These are phyloP conservation scores for Xenops minutus DNA, from an alignment of 2,797 vertebrate genomes.

Conservation along the genomic window DNA sequence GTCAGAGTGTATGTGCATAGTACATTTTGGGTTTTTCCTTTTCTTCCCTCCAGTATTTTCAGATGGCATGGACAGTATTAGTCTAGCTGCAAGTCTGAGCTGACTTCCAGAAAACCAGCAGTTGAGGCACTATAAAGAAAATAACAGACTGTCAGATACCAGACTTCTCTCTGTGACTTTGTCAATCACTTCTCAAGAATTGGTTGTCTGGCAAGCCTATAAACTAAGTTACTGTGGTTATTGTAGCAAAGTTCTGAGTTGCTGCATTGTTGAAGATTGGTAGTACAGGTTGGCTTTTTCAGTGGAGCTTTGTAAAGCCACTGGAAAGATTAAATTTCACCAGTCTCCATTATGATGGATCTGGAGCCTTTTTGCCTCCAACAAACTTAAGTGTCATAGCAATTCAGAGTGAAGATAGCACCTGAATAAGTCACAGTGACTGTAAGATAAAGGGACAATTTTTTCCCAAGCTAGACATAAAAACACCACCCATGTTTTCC, in stretches of 20 bases:
- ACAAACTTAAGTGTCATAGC: background rate
- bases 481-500: background rate
- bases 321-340: background rate
- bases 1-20: rapidly evolving
- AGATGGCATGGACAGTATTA: background rate
- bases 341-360: background rate
- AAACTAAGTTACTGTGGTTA: background rate
- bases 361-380: background rate
- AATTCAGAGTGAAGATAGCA: background rate
- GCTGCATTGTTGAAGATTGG: background rate
- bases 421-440: background rate
- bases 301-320: background rate
- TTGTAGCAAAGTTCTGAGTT: background rate
- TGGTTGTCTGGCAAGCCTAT: background rate
- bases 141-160: background rate
- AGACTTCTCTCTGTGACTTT: background rate
- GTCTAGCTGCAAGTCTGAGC: background rate
- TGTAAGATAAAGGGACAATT: background rate
- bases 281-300: background rate
- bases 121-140: background rate
- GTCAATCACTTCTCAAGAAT: background rate
- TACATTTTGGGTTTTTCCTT: rapidly evolving
- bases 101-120: background rate
- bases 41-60: background rate
- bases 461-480: background rate